Evolutionary conservation across 2,888 invertebrate species (phyloP), one percentile per base, ranked within the genome.

Genomic region (Pyrrhia umbra): DNA sequence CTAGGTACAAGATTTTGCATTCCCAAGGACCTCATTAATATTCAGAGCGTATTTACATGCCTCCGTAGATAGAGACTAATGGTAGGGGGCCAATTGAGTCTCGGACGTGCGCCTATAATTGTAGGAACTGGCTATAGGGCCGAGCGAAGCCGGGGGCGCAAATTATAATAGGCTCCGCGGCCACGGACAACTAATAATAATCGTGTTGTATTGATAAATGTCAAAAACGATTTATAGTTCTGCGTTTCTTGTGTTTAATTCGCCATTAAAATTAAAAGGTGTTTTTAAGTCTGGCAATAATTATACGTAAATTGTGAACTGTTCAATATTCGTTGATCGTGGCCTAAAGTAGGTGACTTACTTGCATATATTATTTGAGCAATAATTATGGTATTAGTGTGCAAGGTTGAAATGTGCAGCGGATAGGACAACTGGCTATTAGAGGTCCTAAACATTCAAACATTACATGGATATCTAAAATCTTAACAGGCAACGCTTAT

Each of bases 11-110:
- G 72, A 80, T 85, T 83, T 84, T 68, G 79, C 82, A 84, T 82
- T 82, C 81, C 61, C 81, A 83, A 86, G 87, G 85, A 87, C 79
- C 82, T 85, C 76, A 86, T 90, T 84, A 88, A 83, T 90, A 90
- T 90, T 88, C 88, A 88, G 80, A 82, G 69, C 71, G 77, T 85
- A 88, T 89, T 88, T 88, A 85, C 83, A 84, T 84, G 81, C 77
- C 71, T 72, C 82, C 77, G 46, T 81, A 83, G 80, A 82, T 84
- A 84, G 82, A 77, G 68, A 80, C 77, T 83, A 81, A 84, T 82
- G 70, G 79, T 76, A 74, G 79, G 74, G 71, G 79, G 77, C 75
- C 84, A 86, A 83, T 84, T 80, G 83, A 76, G 69, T 46, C 71
- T 77, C 64, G 78, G 77, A 81, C 80, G 79, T 78, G 81, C 73